Percentiles rank a stretch among this genome's conserved stretches.
These are phyloP conservation scores for Calliopsis andreniformis DNA, from an alignment of 1,140 invertebrate species.

Conservation along the genomic window DNA sequence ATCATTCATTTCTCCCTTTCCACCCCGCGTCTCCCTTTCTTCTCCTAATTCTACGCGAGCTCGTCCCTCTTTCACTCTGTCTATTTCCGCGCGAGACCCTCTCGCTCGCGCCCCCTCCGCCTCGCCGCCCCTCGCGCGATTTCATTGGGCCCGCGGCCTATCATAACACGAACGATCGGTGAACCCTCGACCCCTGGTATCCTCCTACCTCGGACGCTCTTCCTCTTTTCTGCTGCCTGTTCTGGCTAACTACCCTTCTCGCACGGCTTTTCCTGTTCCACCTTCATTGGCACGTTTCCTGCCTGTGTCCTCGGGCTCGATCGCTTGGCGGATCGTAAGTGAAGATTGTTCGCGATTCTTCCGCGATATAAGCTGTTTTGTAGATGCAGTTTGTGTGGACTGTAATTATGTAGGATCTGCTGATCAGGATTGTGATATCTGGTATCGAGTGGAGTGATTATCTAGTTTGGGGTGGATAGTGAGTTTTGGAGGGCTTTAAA, in stretches of 20 bases:
- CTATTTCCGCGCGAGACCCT: slow-evolving; percentile 34
- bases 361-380: background rate
- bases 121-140: slow-evolving; percentile 30
- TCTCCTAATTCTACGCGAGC: slow-evolving; percentile 19
- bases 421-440: too few relatives aligned
- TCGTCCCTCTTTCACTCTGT: slow-evolving; percentile 35
- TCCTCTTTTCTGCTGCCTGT: slow-evolving; percentile 1
- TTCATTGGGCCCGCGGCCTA: slow-evolving; percentile 65
- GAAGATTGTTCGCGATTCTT: slow-evolving; percentile 28
- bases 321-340: background rate
- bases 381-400: too few relatives aligned
- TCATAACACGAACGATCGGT: slow-evolving; percentile 67
- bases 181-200: slow-evolving; percentile 57
- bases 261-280: slow-evolving; percentile 4
- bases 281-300: slow-evolving; percentile 16
- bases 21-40: slow-evolving; percentile 5
- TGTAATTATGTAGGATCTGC: too few relatives aligned
- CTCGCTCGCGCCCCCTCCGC: background rate
- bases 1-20: slow-evolving; percentile 40
- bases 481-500: too few relatives aligned
- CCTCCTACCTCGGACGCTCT: slow-evolving; percentile 34
- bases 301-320: background rate
- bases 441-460: too few relatives aligned
- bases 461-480: too few relatives aligned
- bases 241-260: background rate